Evolutionary conservation across 2,888 invertebrate species (phyloP).

Genomic region (Catotricha subobsoleta): DNA sequence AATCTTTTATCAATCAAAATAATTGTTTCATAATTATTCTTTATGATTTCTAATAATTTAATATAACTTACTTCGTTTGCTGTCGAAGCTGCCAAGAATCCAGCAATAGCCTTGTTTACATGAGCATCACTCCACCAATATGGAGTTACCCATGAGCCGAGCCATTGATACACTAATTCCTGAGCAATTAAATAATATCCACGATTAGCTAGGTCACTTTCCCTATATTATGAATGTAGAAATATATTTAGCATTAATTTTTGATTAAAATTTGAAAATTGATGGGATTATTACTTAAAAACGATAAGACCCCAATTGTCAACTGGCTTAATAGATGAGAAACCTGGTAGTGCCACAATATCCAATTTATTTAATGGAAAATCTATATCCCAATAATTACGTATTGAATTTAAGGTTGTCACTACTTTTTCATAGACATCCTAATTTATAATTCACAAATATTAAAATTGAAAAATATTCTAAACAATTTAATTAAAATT

Average conservation of each 20-base stretch:
- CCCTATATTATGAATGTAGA: conserved; percentile 31
- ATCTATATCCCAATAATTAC: conserved; percentile 44
- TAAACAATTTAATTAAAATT: background rate
- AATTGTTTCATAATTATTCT: background rate
- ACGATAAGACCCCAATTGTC: conserved; percentile 66
- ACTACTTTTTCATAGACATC: conserved; percentile 40
- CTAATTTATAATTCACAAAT: conserved; percentile 15
- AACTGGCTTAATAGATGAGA: conserved; percentile 49
- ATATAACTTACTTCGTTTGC: conserved; percentile 40
- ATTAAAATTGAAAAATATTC: background rate
- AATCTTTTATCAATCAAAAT: conserved; percentile 31
- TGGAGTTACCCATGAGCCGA: conserved; percentile 56
- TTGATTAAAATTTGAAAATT: background rate
- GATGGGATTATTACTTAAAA: conserved; percentile 41
- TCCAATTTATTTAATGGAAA: conserved; percentile 51
- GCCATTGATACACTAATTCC: conserved; percentile 64
- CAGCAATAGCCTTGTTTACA: conserved; percentile 56
- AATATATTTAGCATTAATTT: background rate
- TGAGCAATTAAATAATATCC: conserved; percentile 49
- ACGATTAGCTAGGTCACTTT: conserved; percentile 48
- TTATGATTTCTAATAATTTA: background rate
- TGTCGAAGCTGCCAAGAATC: conserved; percentile 53
- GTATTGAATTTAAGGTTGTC: conserved; percentile 38
- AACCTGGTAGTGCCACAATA: conserved; percentile 53
- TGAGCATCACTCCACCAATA: conserved; percentile 61